Conservation (phyloP, 2,113 vertebrate species). For the Arizona elegans region DNA sequence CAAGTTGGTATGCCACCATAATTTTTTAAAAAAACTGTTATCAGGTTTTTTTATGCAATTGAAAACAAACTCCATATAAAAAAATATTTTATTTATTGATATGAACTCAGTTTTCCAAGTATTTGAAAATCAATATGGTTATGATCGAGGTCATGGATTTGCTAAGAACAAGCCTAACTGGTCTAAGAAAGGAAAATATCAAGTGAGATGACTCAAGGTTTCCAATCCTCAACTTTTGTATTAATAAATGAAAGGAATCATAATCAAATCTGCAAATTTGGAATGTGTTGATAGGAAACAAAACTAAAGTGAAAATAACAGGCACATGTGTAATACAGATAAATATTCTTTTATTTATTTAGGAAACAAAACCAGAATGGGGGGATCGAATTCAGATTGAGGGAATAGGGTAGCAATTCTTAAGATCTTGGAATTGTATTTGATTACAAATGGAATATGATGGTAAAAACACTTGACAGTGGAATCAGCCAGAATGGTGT, state of each 20-base stretch:
- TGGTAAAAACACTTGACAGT: not conserved
- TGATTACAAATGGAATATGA: not conserved
- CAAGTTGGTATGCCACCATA: not conserved
- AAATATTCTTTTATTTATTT: not conserved
- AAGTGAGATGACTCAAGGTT: not conserved
- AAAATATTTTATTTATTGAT: not conserved
- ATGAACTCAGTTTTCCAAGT: not conserved
- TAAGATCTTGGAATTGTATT: not conserved
- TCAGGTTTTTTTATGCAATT: not conserved
- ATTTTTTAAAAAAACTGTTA: not conserved
- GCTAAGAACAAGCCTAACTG: not conserved
- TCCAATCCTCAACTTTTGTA: not conserved
- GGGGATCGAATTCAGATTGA: not conserved
- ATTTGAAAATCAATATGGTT: not conserved
- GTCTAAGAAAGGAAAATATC: not conserved
- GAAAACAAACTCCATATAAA: not conserved
- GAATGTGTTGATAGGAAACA: not conserved
- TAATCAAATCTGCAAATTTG: not conserved
- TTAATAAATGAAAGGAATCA: not conserved
- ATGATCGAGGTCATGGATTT: not conserved
- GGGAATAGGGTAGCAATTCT: not conserved
- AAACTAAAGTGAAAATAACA: not conserved
- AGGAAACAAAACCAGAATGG: not conserved
- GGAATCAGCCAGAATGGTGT: not conserved
- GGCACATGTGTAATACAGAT: not conserved